phyloP scores from a whole-genome alignment of 2,113 vertebrate species.

The Illadopsis cleaveri region DNA sequence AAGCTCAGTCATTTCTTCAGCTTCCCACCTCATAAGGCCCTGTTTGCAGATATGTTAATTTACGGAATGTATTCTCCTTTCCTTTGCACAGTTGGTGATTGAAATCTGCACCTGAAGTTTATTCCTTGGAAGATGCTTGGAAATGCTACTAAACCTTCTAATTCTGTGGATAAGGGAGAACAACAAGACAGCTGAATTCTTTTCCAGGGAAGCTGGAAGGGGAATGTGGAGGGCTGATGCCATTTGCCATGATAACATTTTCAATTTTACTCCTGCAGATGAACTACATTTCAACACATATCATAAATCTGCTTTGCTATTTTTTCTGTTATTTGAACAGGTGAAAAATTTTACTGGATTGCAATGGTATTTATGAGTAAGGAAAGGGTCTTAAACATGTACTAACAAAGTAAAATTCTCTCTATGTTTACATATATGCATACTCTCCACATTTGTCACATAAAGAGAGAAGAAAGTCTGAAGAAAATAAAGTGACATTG shows the following conservation, averaged over 20 bases:
- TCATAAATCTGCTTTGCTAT: neutral
- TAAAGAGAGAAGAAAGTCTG: neutral
- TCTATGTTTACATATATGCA: neutral
- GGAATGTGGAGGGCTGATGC: neutral
- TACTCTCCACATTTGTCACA: neutral
- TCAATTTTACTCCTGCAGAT: neutral
- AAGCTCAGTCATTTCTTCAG: neutral
- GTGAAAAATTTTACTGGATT: neutral
- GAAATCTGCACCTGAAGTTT: neutral
- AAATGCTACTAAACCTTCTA: neutral
- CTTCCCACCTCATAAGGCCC: neutral
- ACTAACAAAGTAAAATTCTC: neutral
- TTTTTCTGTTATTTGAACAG: neutral
- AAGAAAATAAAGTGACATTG: neutral
- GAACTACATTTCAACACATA: neutral
- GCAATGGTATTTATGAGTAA: neutral
- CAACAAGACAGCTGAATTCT: neutral
- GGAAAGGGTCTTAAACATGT: neutral
- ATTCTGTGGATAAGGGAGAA: neutral
- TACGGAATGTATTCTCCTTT: neutral
- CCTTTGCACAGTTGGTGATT: neutral
- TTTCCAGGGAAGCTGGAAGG: neutral
- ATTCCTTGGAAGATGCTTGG: neutral
- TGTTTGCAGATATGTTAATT: neutral
- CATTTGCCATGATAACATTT: neutral